Base-by-base conservation (phyloP, 1,140 invertebrate species). In the Hyles vespertilio region DNA sequence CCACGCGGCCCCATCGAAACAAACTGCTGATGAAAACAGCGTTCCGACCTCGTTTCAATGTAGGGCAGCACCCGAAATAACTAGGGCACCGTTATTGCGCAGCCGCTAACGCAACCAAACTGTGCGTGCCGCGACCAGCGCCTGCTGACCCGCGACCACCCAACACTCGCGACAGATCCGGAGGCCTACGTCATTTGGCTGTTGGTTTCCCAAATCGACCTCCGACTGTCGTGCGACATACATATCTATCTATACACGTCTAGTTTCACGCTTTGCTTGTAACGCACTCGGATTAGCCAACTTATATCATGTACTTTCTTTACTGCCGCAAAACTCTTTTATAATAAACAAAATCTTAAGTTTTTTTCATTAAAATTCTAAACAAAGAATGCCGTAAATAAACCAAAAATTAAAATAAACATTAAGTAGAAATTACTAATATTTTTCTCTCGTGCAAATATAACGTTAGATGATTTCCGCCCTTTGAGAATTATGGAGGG, bases 21-120 rank as follows among this genome's bases (percentile, higher is more conserved):
- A 84, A 82, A 81, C 71, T 76, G 75, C 76, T 84, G 79, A 87
- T 84, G 81, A 83, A 81, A 84, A 82, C 79, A 63, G 75, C 72
- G 73, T 77, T 77, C 71, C 73, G 82, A 76, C 84, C 84, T 85
- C 81, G 81, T 81, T 81, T 54, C 54, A 63, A 84, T 80, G 74
- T 87, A 82, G 84, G 79, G 78, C 84, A 76, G 72, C 67, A 87
- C 82, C 84, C 79, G 72, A 87, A 87, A 87, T 87, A 87, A 85
- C 84, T 87, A 79, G 84, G 82, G 71, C 84, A 79, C 74, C 72
- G 79, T 87, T 79, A 85, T 74, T 82, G 79, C 84, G 79, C 82
- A 84, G 72, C 52, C 73, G 77, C 79, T 77, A 81, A 77, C 77
- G 70, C 80, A 77, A 79, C 72, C 61, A 67, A 74, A 66, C 65